Evolutionary conservation across 2,797 vertebrate genomes (phyloP).

Genomic region (Chanos chanos): DNA sequence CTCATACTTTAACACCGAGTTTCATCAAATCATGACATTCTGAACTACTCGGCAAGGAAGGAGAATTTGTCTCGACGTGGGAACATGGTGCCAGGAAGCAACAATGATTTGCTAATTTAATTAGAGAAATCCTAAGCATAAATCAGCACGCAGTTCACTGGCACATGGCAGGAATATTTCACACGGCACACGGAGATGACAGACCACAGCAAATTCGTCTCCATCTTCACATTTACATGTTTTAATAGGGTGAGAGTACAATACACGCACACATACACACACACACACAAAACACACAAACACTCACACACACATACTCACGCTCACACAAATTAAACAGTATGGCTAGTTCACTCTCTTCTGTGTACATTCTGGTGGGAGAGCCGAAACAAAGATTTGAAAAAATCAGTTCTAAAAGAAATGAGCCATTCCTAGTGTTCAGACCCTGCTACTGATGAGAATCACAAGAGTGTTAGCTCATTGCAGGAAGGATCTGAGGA

Average conservation of each 20-base stretch:
- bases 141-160: slow-evolving; percentile 24
- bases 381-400: too few species aligned
- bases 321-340: slow-evolving; percentile 2
- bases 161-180: neutral
- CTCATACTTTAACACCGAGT: too few species aligned
- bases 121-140: slow-evolving; percentile 30
- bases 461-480: too few species aligned
- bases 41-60: slow-evolving; percentile 11
- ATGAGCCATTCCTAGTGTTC: too few species aligned
- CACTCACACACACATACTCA: slow-evolving; percentile 12
- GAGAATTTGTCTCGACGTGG: slow-evolving; percentile 31
- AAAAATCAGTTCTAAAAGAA: too few species aligned
- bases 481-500: too few species aligned
- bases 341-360: too few species aligned
- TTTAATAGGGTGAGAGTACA: neutral
- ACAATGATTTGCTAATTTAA: slow-evolving; percentile 40
- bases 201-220: too few species aligned
- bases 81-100: slow-evolving; percentile 34
- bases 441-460: too few species aligned
- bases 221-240: neutral
- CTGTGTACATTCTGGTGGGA: too few species aligned
- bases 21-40: too few species aligned
- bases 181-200: too few species aligned
- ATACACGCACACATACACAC: neutral
- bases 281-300: neutral